Conservation (phyloP, 2,113 vertebrate species). For the Mesembrinibis cayennensis region DNA sequence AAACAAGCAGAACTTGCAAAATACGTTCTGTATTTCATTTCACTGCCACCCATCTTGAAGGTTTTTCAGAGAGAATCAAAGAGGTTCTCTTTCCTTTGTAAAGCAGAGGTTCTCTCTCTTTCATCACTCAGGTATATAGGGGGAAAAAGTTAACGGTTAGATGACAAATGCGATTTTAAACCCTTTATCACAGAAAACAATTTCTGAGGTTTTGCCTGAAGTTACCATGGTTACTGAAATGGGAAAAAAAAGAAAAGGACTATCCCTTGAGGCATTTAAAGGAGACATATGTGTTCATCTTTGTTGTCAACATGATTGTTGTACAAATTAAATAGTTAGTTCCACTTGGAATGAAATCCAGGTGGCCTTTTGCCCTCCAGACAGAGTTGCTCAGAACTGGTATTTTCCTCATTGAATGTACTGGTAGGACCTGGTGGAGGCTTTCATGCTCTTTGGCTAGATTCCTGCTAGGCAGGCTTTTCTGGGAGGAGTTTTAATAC, state of each 20-base stretch:
- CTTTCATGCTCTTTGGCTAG: not conserved
- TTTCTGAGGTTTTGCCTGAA: conserved; percentile 19
- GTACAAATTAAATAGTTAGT: conserved; percentile 61
- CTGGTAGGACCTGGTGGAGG: not conserved
- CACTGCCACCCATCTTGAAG: not conserved
- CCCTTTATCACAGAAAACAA: conserved; percentile 24
- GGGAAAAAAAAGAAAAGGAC: not conserved
- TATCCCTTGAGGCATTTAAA: conserved; percentile 35
- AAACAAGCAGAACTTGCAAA: not conserved
- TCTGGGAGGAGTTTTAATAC: not conserved
- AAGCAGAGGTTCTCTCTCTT: not conserved
- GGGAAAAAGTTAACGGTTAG: not conserved
- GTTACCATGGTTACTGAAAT: conserved; percentile 56
- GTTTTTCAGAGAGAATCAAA: not conserved
- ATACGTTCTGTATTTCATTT: not conserved
- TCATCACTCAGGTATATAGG: not conserved
- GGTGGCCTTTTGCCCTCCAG: conserved; percentile 39
- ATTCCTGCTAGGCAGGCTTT: not conserved
- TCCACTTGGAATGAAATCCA: conserved; percentile 57
- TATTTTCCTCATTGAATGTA: not conserved
- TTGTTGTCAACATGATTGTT: conserved; percentile 55
- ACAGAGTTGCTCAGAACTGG: conserved; percentile 1
- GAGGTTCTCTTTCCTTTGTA: not conserved
- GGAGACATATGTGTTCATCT: conserved; percentile 51
- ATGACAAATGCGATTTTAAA: conserved; percentile 22